phyloP scores from a whole-genome alignment of 1,140 invertebrate species.

The Catajapyx aquilonaris region DNA sequence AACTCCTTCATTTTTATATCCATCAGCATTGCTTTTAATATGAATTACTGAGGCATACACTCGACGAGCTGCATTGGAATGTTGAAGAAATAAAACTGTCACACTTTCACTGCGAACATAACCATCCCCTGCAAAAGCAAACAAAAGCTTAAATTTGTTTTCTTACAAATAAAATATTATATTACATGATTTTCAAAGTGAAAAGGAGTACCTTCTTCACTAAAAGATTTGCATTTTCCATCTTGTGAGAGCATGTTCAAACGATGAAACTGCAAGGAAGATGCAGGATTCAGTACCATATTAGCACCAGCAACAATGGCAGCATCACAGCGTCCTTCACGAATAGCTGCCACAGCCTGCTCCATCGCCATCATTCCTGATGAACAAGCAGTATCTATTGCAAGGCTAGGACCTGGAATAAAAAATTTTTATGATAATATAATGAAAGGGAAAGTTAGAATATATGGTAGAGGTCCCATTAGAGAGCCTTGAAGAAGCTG shows the following conservation, averaged over 20 bases:
- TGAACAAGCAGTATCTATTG: slow-evolving; percentile 74
- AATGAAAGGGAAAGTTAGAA: neutral
- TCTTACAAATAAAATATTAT: neutral
- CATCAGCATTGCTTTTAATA: slow-evolving; percentile 61
- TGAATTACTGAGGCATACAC: slow-evolving; percentile 48
- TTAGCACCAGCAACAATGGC: slow-evolving; percentile 72
- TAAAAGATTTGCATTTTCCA: slow-evolving; percentile 76
- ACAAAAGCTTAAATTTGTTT: slow-evolving; percentile 5
- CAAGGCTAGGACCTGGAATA: slow-evolving; percentile 44
- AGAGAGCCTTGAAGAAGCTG: too few relatives aligned
- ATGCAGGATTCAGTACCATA: slow-evolving; percentile 63
- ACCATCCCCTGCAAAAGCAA: slow-evolving; percentile 24
- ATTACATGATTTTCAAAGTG: neutral
- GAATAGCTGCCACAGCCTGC: slow-evolving; percentile 54
- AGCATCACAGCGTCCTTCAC: slow-evolving; percentile 54
- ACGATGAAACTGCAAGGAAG: slow-evolving; percentile 62
- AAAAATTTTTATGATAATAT: slow-evolving; percentile 1
- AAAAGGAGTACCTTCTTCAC: slow-evolving; percentile 35
- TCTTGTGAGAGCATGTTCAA: slow-evolving; percentile 66
- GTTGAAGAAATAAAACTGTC: slow-evolving; percentile 56
- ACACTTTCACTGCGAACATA: slow-evolving; percentile 45
- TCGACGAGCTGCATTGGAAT: slow-evolving; percentile 48
- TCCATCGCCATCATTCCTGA: slow-evolving; percentile 69
- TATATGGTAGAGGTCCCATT: neutral
- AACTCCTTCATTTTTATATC: slow-evolving; percentile 71